Evolutionary conservation across 2,888 invertebrate species (phyloP), one percentile per base, ranked within the genome.

Genomic region (Hartigia nigra): DNA sequence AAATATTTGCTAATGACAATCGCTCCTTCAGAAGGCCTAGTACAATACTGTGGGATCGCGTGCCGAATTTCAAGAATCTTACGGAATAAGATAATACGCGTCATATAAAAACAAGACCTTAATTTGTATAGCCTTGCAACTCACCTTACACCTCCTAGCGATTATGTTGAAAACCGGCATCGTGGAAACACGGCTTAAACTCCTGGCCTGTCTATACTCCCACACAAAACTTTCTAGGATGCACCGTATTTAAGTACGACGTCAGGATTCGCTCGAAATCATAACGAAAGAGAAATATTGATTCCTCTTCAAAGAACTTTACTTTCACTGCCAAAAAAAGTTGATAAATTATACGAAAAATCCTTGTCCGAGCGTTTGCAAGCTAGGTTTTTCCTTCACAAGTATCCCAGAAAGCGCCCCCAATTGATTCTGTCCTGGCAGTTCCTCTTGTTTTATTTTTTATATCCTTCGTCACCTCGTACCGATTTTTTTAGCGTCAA

Each of bases 131-230:
- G 23, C 55, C 55, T 72, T 34, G 32, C 72, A 14, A 88, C 91
- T 92, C 93, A 94, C 94, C 94, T 94, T 94, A 89, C 93, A 94
- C 89, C 94, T 93, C 88, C 94, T 93, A 82, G 94, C 92, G 88
- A 94, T 93, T 85, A 94, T 94, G 90, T 94, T 94, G 91, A 94
- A 94, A 84, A 94, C 94, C 84, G 94, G 94, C 94, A 94, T 94
- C 84, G 85, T 76, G 69, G 75, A 35, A 55, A 55, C 55, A 5
- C 9, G 23, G 23, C 55, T 55, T 55, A 23, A 55, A 23, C 55
- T 14, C 55, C 14, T 2, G 55, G 23, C 23, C 55, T 55, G 55
- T 55, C 23, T 55, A 23, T 23, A 55, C 9, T 23, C 23, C 23
- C 55, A 5, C 23, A 55, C 55, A 2, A 55, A 55, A 23, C 5